Base-by-base conservation (phyloP, 1,140 invertebrate species). In the Limonius californicus region DNA sequence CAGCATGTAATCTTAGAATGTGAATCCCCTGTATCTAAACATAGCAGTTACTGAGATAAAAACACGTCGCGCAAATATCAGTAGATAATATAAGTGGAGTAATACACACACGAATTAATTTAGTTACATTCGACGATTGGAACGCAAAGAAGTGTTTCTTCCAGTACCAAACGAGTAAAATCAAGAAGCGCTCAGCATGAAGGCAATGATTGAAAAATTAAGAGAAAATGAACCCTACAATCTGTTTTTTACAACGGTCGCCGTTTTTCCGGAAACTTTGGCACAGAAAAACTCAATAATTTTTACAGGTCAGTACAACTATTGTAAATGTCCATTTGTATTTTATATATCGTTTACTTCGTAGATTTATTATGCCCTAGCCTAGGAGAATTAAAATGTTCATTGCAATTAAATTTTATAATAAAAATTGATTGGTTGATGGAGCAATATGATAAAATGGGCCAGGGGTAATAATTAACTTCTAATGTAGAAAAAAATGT, bases 381-480 rank as follows among this genome's bases (percentile, higher is more conserved):
- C 71, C 77, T 92, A n/a, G 91, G 91, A 1, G 82, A 87, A 61
- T 79, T 93, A 9, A 84, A 86, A 50, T 81, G 81, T 11, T 88
- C 86, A 12, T 78, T 92, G 21, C 92, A 97, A 76, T 89, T 97
- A 21, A 97, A 94, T 76, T 97, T 94, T 70, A 93, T 96, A 89
- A 87, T 95, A 47, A 91, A 97, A 67, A 80, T 92, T 15, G 86
- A 85, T 1, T 97, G 94, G 92, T 73, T 97, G 0, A 78, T 91
- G 45, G 82, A 89, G 3, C 89, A 94, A 66, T 94, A 94, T 71
- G 81, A n/a, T 85, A 89, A 71, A 79, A 82, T 82, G 83, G 79
- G 74, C 59, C 59, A 71, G 47, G 66, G 66, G 73, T 74, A 67
- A 27, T 3, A 27, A 4, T 27, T 9, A n/a, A n/a, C n/a, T n/a